Evolutionary conservation across 1,140 invertebrate genomes (phyloP).

Genomic region (Ostrea denselamellosa): DNA sequence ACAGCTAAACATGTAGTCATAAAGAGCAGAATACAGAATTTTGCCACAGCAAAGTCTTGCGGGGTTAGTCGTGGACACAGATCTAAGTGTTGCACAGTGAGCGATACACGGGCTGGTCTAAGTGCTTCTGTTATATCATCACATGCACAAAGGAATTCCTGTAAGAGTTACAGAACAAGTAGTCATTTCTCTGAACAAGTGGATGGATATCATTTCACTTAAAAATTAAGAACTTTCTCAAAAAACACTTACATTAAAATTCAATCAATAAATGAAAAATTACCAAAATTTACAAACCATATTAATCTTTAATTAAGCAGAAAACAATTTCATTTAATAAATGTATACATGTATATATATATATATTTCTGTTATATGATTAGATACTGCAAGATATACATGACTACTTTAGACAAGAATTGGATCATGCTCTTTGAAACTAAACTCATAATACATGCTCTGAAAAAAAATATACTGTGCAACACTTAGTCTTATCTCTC

Average conservation of each 20-base stretch:
- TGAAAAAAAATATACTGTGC: constrained; percentile 2
- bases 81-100: constrained; percentile 73
- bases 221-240: neutral
- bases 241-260: neutral
- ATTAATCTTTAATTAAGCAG: neutral
- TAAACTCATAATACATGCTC: constrained; percentile 5
- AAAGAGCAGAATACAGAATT: constrained; percentile 84
- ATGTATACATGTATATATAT: neutral
- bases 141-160: constrained; percentile 87
- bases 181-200: neutral
- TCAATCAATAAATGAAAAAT: neutral
- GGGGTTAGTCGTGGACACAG: constrained; percentile 62
- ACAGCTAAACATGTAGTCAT: constrained; percentile 80
- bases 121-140: constrained; percentile 83
- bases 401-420: neutral
- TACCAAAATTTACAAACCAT: neutral
- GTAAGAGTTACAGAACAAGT: constrained; percentile 77
- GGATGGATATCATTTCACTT: neutral
- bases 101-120: constrained; percentile 67
- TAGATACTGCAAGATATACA: neutral
- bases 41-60: constrained; percentile 82
- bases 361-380: neutral
- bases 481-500: neutral
- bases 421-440: neutral
- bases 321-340: neutral